Evolutionary conservation across 1,140 invertebrate species (phyloP), one percentile per base, ranked within the genome.

Genomic region (Bombus confusus): DNA sequence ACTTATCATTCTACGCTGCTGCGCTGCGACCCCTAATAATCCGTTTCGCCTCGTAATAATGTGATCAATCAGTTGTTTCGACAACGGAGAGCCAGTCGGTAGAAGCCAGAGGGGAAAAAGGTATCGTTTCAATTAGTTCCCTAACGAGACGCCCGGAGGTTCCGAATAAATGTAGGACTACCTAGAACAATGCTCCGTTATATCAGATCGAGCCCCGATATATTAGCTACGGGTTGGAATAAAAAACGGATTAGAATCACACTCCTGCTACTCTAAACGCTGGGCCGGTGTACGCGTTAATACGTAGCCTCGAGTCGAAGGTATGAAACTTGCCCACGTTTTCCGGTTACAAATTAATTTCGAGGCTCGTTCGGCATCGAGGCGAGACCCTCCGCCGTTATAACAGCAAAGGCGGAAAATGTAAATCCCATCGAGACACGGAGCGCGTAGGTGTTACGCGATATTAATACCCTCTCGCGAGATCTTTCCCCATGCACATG

Each of bases 271-370:
- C 34, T 28, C 28, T 18, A 69, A 37, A 68, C 43, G 41, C 31
- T n/a, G 73, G 9, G 22, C 18, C 5, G 28, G 28, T 2, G 18
- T 18, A 52, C 47, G 47, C 47, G 47, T 5, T 28, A 62, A 13
- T 2, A 22, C 3, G 71, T 28, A 22, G 28, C 31, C 72, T 12
- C 22, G 31, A 18, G 59, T 12, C 31, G 25, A 22, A 66, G 41
- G 80, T 83, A 80, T 73, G 62, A 3, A 28, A 52, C 57, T 64
- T 83, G 84, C 66, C 80, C 81, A 86, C 72, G 88, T 88, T 82
- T 86, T 86, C 80, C 85, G 87, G 87, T 90, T 89, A 85, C 75
- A 86, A 90, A 90, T 89, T 89, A 87, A 90, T 90, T 90, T 87
- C 75, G 72, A n/a, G 59, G 71, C 75, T 83, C 57, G 64, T 62